These are phyloP conservation scores for Eidolon helvum DNA, from an alignment of 2,113 vertebrate species.

Conservation along the genomic window DNA sequence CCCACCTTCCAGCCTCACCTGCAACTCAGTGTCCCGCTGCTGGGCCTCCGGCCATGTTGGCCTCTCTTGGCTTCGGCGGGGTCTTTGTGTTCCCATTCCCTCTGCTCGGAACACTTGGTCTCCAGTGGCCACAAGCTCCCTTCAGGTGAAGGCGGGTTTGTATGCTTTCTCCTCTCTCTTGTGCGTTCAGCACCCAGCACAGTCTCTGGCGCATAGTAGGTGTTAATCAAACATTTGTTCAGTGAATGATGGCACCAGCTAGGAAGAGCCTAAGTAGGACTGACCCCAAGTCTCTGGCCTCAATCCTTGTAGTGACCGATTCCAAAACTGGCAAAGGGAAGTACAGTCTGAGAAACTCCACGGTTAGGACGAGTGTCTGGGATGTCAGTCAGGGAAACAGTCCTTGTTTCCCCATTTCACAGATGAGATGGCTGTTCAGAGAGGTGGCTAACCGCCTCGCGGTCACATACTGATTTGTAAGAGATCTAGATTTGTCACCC, in stretches of 20 bases:
- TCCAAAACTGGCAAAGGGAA: background rate
- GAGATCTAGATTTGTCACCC: background rate
- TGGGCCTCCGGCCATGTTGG: background rate
- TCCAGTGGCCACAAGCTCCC: rapidly evolving
- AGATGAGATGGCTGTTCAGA: background rate
- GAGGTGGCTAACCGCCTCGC: rapidly evolving
- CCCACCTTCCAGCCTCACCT: too few relatives aligned
- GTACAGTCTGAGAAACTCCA: background rate
- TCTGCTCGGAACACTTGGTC: background rate
- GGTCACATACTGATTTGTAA: background rate
- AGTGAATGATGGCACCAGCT: background rate
- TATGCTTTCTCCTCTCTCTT: background rate
- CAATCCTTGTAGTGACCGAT: background rate
- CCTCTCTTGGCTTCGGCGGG: background rate
- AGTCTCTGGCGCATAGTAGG: background rate
- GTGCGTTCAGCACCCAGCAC: background rate
- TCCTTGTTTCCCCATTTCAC: background rate
- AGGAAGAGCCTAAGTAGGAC: background rate
- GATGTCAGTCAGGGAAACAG: background rate
- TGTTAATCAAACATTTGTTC: background rate
- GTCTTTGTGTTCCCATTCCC: background rate
- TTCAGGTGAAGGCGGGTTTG: background rate
- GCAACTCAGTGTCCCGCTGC: too few relatives aligned
- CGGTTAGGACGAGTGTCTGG: background rate
- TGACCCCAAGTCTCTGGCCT: background rate